Base-by-base conservation (phyloP, 2,888 invertebrate genomes). In the Enoplolaimus lenunculus region DNA sequence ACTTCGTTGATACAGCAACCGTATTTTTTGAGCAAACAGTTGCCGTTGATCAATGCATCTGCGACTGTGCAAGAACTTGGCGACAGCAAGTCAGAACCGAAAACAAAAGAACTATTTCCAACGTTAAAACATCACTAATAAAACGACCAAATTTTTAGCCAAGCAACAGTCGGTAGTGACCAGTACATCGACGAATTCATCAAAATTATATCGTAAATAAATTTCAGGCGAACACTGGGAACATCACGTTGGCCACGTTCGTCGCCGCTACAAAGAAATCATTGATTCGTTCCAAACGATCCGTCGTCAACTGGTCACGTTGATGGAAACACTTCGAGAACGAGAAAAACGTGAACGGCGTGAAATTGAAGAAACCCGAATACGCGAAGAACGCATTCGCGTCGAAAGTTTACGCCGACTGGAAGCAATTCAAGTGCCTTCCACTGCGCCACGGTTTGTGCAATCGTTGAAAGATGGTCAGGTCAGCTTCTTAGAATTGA, bases 201-300 rank as follows among this genome's bases (percentile, higher is more conserved):
- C 64, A n/a, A 28, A 28, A 28, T 64, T 64, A 57, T 57, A 16
- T 57, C 57, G 26, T 21, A 28, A 30, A 64, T 28, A n/a, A n/a
- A 13, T 29, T 70, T 7, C 33, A 70, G 71, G 71, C 21, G 69
- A 71, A 69, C 33, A 70, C n/a, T 57, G 33, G 21, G 71, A 45
- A 16, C 69, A 71, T 29, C 33, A 35, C 7, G 13, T 60, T 1
- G 3, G 30, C 3, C n/a, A 31, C n/a, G 16, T 71, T 2, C 45
- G 30, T 2, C n/a, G 34, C 34, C 30, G 60, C n/a, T 71, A 67
- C 69, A 71, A 71, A 57, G 71, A 71, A 35, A 71, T 71, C 45
- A 35, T 71, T 2, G 71, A 71, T 31, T 70, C 71, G 7, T 29
- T 71, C 16, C 59, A 57, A 29, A 26, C 29, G 7, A 69, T 71